phyloP scores from a whole-genome alignment of 2,113 vertebrate genomes.

The Gobiocypris rarus region DNA sequence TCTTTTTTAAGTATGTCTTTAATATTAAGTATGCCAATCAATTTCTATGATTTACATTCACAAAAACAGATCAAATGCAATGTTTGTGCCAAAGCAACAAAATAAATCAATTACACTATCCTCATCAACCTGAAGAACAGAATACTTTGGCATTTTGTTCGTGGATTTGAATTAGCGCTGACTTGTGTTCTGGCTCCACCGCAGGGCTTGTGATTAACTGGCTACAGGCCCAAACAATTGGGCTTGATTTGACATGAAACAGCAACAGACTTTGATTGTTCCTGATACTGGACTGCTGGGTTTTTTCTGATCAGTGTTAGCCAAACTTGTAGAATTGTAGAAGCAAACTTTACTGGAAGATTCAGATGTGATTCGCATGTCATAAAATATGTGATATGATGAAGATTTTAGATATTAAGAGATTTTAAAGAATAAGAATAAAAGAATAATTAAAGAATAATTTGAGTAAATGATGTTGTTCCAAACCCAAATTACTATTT shows the following conservation, averaged over 20 bases:
- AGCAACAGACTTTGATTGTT: slow-evolving; percentile 25
- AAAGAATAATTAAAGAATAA: too few relatives aligned
- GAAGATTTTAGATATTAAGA: too few relatives aligned
- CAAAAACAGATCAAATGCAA: slow-evolving; percentile 49
- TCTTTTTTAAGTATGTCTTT: too few relatives aligned
- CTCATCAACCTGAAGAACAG: slow-evolving; percentile 70
- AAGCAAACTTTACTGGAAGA: background rate
- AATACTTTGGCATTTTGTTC: slow-evolving; percentile 51
- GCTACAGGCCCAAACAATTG: slow-evolving; percentile 42
- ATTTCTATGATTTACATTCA: slow-evolving; percentile 65
- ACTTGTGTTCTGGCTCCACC: background rate
- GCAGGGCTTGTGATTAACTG: slow-evolving; percentile 48
- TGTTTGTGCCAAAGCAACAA: slow-evolving; percentile 66
- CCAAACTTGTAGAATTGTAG: background rate
- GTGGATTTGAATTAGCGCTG: slow-evolving; percentile 45
- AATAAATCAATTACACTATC: slow-evolving; percentile 74
- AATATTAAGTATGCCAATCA: slow-evolving; percentile 57
- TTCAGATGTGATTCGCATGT: too few relatives aligned
- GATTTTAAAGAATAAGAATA: too few relatives aligned
- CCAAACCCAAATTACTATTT: background rate
- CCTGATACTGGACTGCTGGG: background rate
- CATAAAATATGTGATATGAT: background rate
- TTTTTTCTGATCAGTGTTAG: background rate
- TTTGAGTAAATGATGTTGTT: background rate
- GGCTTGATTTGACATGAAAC: slow-evolving; percentile 32